These are phyloP conservation scores for Epinotia ramella DNA, from an alignment of 2,888 invertebrate species.

Conservation along the genomic window DNA sequence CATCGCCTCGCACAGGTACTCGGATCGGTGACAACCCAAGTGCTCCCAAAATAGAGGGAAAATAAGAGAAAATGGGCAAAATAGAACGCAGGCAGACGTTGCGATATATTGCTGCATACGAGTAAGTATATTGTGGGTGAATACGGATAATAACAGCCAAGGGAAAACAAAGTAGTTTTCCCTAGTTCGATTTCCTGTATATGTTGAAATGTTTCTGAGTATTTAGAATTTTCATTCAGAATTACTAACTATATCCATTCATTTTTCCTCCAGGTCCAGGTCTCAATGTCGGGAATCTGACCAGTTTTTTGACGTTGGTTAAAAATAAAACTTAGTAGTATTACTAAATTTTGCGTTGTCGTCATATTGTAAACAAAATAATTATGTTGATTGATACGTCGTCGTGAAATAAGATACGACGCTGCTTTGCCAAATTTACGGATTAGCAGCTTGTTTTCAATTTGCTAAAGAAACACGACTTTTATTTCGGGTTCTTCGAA, in stretches of 20 bases:
- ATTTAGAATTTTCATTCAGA: neutral
- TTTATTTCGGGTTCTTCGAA: constrained; percentile 25
- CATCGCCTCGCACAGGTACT: constrained; percentile 23
- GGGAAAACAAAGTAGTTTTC: neutral
- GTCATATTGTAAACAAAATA: constrained; percentile 25
- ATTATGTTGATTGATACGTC: neutral
- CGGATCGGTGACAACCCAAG: constrained; percentile 24
- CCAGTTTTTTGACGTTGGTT: neutral
- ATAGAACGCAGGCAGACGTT: neutral
- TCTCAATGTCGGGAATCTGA: too few relatives aligned
- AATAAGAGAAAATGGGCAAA: constrained; percentile 20
- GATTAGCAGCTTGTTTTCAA: constrained; percentile 27
- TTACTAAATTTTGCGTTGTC: neutral
- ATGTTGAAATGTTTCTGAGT: neutral
- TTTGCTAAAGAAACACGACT: constrained; percentile 17
- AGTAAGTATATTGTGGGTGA: neutral
- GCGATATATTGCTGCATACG: neutral
- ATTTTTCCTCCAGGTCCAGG: too few relatives aligned
- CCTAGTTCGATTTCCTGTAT: neutral
- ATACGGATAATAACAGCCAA: neutral
- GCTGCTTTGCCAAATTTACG: constrained; percentile 29
- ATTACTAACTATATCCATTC: too few relatives aligned
- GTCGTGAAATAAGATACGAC: neutral
- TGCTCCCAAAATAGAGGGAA: constrained; percentile 32
- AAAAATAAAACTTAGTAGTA: neutral